These are phyloP conservation scores for Planococcus citri DNA, from an alignment of 1,140 invertebrate species.

Conservation along the genomic window DNA sequence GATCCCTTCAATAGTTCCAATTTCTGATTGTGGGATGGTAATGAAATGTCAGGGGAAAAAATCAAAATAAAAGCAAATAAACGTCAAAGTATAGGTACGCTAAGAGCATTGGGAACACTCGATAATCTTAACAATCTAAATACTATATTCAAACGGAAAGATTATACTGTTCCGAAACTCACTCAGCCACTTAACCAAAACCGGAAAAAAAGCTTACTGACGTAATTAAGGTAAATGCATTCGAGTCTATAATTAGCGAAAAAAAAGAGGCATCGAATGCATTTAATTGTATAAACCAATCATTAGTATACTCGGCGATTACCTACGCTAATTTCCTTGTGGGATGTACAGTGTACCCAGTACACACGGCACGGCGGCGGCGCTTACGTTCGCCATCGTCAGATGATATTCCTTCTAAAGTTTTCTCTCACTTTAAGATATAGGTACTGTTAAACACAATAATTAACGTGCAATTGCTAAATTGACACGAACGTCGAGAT, in stretches of 20 bases:
- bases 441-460: background rate
- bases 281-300: slow-evolving; percentile 4
- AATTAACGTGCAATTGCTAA: background rate
- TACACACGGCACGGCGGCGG: background rate
- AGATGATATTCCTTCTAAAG: background rate
- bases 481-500: background rate
- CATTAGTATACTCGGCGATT: background rate
- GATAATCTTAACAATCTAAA: background rate
- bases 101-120: too few species aligned
- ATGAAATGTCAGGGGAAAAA: too few species aligned
- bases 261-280: background rate
- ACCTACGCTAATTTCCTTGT: slow-evolving; percentile 2
- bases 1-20: too few species aligned
- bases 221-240: background rate
- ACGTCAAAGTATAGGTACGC: too few species aligned
- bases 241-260: background rate
- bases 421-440: background rate
- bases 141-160: background rate
- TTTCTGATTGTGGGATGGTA: too few species aligned
- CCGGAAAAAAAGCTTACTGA: background rate
- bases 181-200: background rate
- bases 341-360: too few species aligned
- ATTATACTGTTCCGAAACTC: background rate
- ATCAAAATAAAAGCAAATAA: too few species aligned
- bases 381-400: background rate